Percentiles rank a stretch among this genome's conserved stretches.
Conservation (phyloP, 2,888 invertebrate genomes). For the Anorthoa munda region DNA sequence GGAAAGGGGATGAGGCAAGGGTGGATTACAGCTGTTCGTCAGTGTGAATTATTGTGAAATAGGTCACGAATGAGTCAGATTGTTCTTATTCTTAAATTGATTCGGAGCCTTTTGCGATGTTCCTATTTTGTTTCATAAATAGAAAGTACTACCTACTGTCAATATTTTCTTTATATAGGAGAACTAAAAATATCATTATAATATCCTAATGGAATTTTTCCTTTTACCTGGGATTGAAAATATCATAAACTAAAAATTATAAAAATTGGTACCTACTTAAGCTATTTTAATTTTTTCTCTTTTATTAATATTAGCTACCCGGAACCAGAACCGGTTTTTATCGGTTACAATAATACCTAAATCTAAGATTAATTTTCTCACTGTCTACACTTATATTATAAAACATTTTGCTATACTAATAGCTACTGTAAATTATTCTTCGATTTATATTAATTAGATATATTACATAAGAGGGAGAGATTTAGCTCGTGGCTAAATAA, state of each 20-base stretch:
- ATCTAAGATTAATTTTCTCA: background rate
- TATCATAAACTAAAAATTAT: too few relatives aligned
- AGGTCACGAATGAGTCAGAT: background rate
- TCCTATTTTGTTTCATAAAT: background rate
- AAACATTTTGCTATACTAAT: background rate
- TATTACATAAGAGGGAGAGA: too few relatives aligned
- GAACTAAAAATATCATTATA: too few relatives aligned
- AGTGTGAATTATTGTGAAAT: conserved; percentile 17
- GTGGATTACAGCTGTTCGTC: conserved; percentile 43
- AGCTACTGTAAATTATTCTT: background rate
- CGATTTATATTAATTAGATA: background rate
- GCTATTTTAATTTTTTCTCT: background rate
- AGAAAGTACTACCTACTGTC: background rate
- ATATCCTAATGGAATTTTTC: too few relatives aligned
- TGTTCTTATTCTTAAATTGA: background rate
- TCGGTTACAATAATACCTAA: background rate
- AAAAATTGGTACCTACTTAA: too few relatives aligned
- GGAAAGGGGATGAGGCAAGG: conserved; percentile 26
- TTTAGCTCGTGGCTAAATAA: too few relatives aligned
- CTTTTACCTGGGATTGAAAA: too few relatives aligned
- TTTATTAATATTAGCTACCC: background rate
- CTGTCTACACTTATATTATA: background rate
- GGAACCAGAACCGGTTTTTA: background rate
- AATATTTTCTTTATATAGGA: too few relatives aligned
- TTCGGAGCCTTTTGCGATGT: background rate